Conservation (phyloP, 2,113 vertebrate genomes). For the Pygoscelis antarcticus region DNA sequence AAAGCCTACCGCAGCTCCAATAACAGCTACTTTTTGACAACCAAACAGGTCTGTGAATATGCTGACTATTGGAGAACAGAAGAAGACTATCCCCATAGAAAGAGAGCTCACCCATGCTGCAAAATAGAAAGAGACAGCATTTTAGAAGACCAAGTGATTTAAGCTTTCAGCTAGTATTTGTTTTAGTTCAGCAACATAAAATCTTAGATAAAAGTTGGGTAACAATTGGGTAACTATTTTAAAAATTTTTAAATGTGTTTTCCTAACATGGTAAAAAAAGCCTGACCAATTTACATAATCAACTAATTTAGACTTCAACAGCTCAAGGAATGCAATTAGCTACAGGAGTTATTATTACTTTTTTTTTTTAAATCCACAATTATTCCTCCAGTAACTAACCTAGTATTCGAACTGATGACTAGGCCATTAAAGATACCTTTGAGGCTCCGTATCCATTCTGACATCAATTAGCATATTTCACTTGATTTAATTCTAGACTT, state of each 20-base stretch:
- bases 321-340: neutral
- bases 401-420: neutral
- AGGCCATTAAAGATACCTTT: neutral
- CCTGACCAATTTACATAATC: neutral
- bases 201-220: neutral
- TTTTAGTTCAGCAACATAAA: neutral
- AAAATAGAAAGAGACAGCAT: neutral
- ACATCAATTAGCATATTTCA: neutral
- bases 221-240: neutral
- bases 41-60: slow-evolving; percentile 92
- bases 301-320: neutral
- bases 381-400: neutral
- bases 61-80: slow-evolving; percentile 95
- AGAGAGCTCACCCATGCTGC: slow-evolving; percentile 94
- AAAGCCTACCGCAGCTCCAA: slow-evolving; percentile 87
- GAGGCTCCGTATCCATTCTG: neutral
- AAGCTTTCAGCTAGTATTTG: neutral
- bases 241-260: neutral
- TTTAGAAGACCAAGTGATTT: neutral
- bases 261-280: neutral
- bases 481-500: neutral
- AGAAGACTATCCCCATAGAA: slow-evolving; percentile 98
- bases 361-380: neutral
- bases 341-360: neutral
- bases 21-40: slow-evolving; percentile 87